phyloP scores from a whole-genome alignment of 2,797 vertebrate species.

The Neoniphon sammara region DNA sequence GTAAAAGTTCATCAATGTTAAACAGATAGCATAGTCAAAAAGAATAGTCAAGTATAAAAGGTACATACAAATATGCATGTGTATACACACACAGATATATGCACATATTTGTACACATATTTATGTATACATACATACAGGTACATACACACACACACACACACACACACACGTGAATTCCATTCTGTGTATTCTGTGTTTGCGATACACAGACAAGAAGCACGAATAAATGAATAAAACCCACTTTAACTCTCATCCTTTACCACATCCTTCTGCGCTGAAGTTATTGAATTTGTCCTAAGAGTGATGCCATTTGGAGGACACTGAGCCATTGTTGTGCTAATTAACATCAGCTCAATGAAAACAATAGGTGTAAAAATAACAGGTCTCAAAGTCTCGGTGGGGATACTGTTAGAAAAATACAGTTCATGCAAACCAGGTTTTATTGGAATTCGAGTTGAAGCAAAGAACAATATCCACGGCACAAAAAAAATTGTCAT shows the following conservation, averaged over 20 bases:
- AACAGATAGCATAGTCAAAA: too few relatives aligned
- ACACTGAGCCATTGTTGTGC: neutral
- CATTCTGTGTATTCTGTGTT: too few relatives aligned
- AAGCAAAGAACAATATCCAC: neutral
- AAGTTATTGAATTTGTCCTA: slow-evolving; percentile 4
- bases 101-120: too few relatives aligned
- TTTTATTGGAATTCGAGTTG: neutral
- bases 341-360: slow-evolving; percentile 7
- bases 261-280: neutral
- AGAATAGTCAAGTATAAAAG: too few relatives aligned
- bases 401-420: neutral
- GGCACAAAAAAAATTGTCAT: neutral
- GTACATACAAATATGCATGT: too few relatives aligned
- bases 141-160: too few relatives aligned
- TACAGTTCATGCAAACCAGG: neutral
- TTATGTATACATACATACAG: too few relatives aligned
- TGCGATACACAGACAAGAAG: neutral
- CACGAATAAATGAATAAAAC: neutral
- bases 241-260: neutral
- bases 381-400: neutral
- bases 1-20: too few relatives aligned
- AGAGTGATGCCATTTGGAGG: slow-evolving; percentile 6
- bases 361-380: neutral
- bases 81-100: too few relatives aligned
- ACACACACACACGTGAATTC: too few relatives aligned